Evolutionary conservation across 2,797 vertebrate species (phyloP), one percentile per base, ranked within the genome.

Genomic region (Onychomys torridus): DNA sequence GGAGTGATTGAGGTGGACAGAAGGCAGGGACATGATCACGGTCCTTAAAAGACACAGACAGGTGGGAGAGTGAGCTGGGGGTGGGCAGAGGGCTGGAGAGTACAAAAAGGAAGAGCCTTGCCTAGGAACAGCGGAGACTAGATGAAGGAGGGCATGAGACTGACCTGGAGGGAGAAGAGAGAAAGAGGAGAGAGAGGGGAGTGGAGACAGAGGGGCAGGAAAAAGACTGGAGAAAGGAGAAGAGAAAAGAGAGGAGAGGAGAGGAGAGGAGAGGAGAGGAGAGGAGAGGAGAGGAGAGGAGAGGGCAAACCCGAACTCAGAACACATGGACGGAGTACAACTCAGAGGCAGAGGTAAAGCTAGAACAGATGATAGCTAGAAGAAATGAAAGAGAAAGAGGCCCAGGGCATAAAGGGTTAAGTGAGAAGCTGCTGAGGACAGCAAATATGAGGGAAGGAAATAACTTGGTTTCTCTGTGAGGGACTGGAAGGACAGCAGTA

Each of bases 1-100:
- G 96, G 89, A 93, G 98, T 99, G 99, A 99, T 99, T 99, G 99
- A 99, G 99, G 99, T 98, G 98, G 99, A 99, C 99, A 99, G 99
- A 98, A 99, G 99, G 99, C 98, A 96, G 40, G 98, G 99, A 99
- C 98, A 98, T 98, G 98, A 99, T 98, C 99, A 96, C 92, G 96
- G 99, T 98, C 99, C 98, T 97, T 99, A 99, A 99, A 99, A 98
- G 99, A 99, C 99, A 99, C 98, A 97, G 98, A 99, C 99, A 99
- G 99, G 99, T 99, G 99, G 98, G 98, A 99, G 98, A 98, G 88
- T 81, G 92, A 61, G 92, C 21, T 0, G 92, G 98, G 98, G 98
- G 99, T 97, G 99, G 99, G 99, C 98, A 98, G 98, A 98, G 98
- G 98, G 98, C 98, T 23, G 71, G 81, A 85, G 88, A 89, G 78